Base-by-base conservation (phyloP, 2,888 invertebrate species). In the Enchytraeus crypticus region DNA sequence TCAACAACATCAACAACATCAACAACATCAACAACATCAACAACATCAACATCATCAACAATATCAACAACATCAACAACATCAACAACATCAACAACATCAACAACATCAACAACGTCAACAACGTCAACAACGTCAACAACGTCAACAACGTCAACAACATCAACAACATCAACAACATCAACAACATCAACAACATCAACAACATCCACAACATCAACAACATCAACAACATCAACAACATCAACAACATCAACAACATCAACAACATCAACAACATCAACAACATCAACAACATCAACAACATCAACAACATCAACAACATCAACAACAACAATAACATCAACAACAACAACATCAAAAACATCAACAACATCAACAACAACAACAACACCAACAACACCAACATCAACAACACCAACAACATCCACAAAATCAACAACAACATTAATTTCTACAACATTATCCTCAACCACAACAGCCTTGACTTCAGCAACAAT, bases 401-500 rank as follows among this genome's bases (percentile, higher is more conserved):
- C 5, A 49, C 5, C 45, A 46, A 5, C 46, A 56, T 5, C 43
- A 56, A 46, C 56, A 56, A 8, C 45, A 56, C 26, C 56, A 46
- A 46, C 56, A 46, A 46, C 56, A 43, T 30, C 56, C 43, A 26
- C 51, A 49, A 18, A 11, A 49, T 18, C 23, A 18, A 11, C 51
- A 23, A 18, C 51, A 49, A 18, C 51, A 18, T 23, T 21, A 49
- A 18, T 21, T 14, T 18, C 51, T 14, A 18, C 51, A 49, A 18
- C 51, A 18, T 23, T 21, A 23, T 18, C 51, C 8, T 18, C 51
- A 23, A 18, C 51, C 8, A 18, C 51, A 49, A 18, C 51, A 49
- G 11, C 23, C 11, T 23, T 38, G 8, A 26, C 53, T 32, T 63
- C 62, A 49, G 51, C 58, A 3, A 46, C 62, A 49, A 47, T 43